These are phyloP conservation scores for Calephelis virginiensis DNA, from an alignment of 1,140 invertebrate species.

Conservation along the genomic window DNA sequence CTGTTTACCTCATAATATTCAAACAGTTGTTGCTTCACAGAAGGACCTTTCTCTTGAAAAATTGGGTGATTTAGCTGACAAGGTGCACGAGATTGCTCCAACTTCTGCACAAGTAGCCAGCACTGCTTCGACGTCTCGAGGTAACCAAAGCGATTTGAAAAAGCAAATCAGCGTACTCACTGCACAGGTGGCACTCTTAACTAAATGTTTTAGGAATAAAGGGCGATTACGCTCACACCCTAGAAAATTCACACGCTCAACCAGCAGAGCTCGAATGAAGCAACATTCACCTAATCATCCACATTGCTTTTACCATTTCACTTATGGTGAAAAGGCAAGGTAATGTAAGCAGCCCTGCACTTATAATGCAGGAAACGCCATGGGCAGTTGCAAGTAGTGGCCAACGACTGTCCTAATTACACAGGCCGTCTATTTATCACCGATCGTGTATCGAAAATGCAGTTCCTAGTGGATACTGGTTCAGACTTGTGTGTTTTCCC, in stretches of 20 bases:
- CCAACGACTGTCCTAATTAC: conserved; percentile 15
- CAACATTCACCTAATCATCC: conserved; percentile 16
- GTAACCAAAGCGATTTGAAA: background rate
- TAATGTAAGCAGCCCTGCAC: conserved; percentile 24
- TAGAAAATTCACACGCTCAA: background rate
- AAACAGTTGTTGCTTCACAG: conserved; percentile 28
- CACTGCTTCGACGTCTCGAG: conserved; percentile 8
- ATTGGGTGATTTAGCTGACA: conserved; percentile 28
- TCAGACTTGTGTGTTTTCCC: conserved; percentile 22
- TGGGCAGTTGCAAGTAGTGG: conserved; percentile 21
- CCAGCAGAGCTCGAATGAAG: background rate
- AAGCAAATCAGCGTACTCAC: conserved; percentile 4
- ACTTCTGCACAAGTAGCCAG: conserved; percentile 20
- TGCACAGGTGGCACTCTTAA: background rate
- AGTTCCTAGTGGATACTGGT: too few species aligned
- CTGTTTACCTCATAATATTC: conserved; percentile 21
- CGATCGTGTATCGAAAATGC: conserved; percentile 16
- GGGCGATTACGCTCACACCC: background rate
- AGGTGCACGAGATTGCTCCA: conserved; percentile 19
- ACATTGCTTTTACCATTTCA: conserved; percentile 19
- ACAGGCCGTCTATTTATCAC: conserved; percentile 24
- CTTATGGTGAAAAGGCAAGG: conserved; percentile 21
- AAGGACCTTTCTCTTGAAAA: conserved; percentile 12
- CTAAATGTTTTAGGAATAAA: too few species aligned
- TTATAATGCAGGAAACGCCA: conserved; percentile 21